Evolutionary conservation across 2,797 vertebrate species (phyloP).

Genomic region (Chiloscyllium punctatum): DNA sequence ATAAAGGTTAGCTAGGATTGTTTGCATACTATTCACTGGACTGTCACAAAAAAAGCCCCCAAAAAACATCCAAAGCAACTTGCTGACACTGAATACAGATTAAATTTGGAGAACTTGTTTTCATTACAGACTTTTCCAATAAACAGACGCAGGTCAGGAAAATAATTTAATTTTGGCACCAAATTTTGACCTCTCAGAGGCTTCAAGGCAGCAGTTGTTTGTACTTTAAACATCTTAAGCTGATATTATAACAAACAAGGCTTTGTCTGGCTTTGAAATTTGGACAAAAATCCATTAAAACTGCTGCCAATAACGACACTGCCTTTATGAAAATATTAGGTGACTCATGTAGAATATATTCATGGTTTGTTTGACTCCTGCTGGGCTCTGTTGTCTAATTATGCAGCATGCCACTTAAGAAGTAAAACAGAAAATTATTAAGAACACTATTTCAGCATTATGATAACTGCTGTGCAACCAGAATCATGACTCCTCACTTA

Average conservation of each 20-base stretch:
- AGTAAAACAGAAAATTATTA: constrained; percentile 23
- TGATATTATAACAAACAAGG: neutral
- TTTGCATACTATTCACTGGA: neutral
- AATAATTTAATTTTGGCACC: neutral
- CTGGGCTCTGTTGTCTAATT: neutral
- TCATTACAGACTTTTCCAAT: neutral
- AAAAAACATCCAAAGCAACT: neutral
- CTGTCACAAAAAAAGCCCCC: neutral
- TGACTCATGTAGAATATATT: neutral
- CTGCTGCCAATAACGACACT: neutral
- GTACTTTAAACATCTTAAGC: neutral
- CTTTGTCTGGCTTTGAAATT: neutral
- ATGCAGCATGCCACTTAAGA: neutral
- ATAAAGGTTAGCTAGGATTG: neutral
- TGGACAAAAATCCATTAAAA: neutral
- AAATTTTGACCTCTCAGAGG: neutral
- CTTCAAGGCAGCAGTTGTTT: neutral
- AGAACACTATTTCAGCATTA: neutral
- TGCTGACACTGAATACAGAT: neutral
- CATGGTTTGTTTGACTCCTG: constrained; percentile 14
- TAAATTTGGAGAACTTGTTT: neutral
- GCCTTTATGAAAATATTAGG: neutral
- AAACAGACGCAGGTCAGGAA: neutral
- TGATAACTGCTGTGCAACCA: neutral
- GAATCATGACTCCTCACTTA: neutral